Conservation (phyloP, 2,888 invertebrate species). For the Dioctria linearis region DNA sequence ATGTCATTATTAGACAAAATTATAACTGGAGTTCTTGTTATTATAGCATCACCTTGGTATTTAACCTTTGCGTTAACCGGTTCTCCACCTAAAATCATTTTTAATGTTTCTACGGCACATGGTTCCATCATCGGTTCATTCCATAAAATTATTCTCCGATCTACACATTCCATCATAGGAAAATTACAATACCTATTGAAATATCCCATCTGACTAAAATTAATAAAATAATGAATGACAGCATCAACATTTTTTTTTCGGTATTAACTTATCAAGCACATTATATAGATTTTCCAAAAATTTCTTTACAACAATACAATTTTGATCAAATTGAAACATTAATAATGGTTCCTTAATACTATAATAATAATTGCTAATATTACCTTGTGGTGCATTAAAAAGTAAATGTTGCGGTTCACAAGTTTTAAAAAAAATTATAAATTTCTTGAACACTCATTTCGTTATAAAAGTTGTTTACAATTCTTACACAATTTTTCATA, state of each 20-base stretch:
- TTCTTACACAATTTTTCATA: too few relatives aligned
- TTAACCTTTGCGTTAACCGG: constrained; percentile 54
- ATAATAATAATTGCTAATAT: too few relatives aligned
- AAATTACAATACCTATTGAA: constrained; percentile 53
- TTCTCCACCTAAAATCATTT: constrained; percentile 34
- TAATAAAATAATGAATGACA: constrained; percentile 43
- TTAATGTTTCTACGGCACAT: not conserved
- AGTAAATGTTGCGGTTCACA: too few relatives aligned
- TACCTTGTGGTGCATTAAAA: too few relatives aligned
- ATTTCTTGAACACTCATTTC: too few relatives aligned
- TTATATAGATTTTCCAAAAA: too few relatives aligned
- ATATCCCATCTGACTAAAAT: constrained; percentile 38
- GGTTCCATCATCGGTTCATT: not conserved
- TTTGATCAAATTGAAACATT: too few relatives aligned
- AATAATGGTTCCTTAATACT: too few relatives aligned
- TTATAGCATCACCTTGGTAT: constrained; percentile 51
- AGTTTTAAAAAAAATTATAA: too few relatives aligned
- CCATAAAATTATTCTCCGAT: constrained; percentile 44
- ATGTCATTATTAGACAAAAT: constrained; percentile 55
- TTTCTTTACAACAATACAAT: too few relatives aligned
- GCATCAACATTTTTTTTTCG: constrained; percentile 23
- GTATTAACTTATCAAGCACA: too few relatives aligned
- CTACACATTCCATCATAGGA: constrained; percentile 53
- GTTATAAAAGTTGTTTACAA: too few relatives aligned
- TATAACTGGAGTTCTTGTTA: constrained; percentile 53